Evolutionary conservation across 2,888 invertebrate species (phyloP), one percentile per base, ranked within the genome.

Genomic region (Bugula neritina): DNA sequence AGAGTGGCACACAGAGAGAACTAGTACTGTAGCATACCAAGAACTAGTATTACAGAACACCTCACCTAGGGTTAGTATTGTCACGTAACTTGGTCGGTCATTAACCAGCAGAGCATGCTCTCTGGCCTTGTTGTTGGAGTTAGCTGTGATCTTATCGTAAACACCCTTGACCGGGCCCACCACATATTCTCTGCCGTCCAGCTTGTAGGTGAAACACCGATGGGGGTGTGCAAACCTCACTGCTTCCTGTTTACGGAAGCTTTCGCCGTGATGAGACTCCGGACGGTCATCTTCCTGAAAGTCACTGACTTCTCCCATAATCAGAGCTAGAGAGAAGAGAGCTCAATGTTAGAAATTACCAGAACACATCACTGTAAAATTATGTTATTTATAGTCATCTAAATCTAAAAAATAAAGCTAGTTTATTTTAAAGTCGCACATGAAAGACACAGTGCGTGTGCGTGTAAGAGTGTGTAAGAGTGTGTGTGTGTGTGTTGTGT

Each of bases 41-140:
- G 43, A 17, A 17, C 17, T 43, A 43, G 43, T 43, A 43, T 43
- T 43, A 43, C 17, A 43, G 17, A 5, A 17, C 21, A 21, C 74
- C 78, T 77, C 79, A 87, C 87, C 87, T 58, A 96, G 86, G 2
- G 94, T 92, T 35, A 93, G 85, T 78, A 96, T 92, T 52, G 93
- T 92, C 29, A 95, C 94, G 84, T 91, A 94, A 58, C 94, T 91
- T 35, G 95, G 96, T 43, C 95, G 86, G 79, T 91, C 90, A 0
- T 90, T 89, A 1, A 89, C 89, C 76, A 96, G 87, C 79, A 95
- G 87, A 0, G 91, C 90, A 80, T 93, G 92, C n/a, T 92, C 93
- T 55, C 92, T 87, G 0, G 92, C 91, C 82, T 89, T 89, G 75
- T 85, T 86, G 78, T 81, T 79, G 72, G 72, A 75, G 75, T 77